A percentile compares a stretch with the other conserved stretches of the same genome.
Conservation (phyloP, 2,888 invertebrate species). For the Cryptocephalus primarius region DNA sequence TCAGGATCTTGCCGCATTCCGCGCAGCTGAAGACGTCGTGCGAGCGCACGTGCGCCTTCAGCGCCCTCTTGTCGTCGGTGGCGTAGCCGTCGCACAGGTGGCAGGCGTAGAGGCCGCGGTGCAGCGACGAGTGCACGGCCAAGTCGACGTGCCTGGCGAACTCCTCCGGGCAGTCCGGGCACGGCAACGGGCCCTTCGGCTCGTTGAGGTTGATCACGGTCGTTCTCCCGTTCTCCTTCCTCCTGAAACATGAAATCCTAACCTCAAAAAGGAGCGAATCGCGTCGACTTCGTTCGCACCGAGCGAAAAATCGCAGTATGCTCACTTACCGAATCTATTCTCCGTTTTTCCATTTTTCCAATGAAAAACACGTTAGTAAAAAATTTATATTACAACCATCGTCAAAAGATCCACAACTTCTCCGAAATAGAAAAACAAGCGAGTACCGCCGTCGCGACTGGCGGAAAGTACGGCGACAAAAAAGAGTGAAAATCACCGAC, state of each 20-base stretch:
- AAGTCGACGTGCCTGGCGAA: constrained; percentile 35
- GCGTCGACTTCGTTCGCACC: too few species aligned
- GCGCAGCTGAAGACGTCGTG: constrained; percentile 24
- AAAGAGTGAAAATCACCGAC: too few species aligned
- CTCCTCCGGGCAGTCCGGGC: constrained; percentile 42
- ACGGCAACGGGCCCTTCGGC: constrained; percentile 36
- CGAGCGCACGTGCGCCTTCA: constrained; percentile 25
- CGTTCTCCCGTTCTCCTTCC: constrained; percentile 3
- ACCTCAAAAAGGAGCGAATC: too few species aligned
- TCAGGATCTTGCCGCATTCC: constrained; percentile 20
- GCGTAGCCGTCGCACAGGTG: constrained; percentile 26
- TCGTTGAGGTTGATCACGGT: constrained; percentile 18
- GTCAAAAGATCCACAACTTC: too few species aligned
- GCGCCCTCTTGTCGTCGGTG: constrained; percentile 18
- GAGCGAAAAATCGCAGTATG: too few species aligned
- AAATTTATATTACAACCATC: too few species aligned
- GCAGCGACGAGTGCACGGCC: constrained; percentile 28
- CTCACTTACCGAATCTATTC: too few species aligned
- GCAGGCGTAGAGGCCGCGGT: constrained; percentile 26
- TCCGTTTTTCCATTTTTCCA: too few species aligned
- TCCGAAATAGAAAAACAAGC: too few species aligned
- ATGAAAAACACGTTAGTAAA: too few species aligned
- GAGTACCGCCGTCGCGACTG: too few species aligned
- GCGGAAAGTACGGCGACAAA: too few species aligned
- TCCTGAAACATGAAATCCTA: neutral